A percentile compares a stretch with the other conserved stretches of the same genome.
These are phyloP conservation scores for Lytechinus pictus DNA, from an alignment of 35 echinoderm and acorn worm species.

Conservation along the genomic window DNA sequence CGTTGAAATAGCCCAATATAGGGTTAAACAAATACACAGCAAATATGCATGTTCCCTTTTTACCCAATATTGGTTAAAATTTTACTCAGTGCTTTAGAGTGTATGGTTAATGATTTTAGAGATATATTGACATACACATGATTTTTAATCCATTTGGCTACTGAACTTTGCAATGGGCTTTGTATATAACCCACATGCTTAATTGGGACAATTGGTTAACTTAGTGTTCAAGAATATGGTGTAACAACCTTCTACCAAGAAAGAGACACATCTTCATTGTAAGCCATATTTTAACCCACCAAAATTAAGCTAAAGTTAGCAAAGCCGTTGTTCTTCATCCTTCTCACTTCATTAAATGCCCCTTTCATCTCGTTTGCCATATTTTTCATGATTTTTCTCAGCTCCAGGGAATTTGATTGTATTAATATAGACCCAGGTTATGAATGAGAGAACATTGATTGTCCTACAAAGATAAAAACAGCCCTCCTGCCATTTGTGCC, in stretches of 20 bases:
- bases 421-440: not conserved
- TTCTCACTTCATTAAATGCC: not conserved
- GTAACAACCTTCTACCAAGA: not conserved
- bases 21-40: too few species aligned
- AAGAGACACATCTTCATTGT: not conserved
- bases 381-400: not conserved
- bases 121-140: too few species aligned
- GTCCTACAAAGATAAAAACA: not conserved
- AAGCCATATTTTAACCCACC: not conserved
- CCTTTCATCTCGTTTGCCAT: not conserved
- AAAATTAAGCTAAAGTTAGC: not conserved
- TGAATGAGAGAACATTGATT: conserved; percentile 12
- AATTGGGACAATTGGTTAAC: not conserved
- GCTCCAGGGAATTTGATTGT: not conserved
- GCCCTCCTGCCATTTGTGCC: not conserved
- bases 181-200: not conserved
- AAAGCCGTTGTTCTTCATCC: not conserved
- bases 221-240: not conserved
- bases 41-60: too few species aligned
- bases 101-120: too few species aligned
- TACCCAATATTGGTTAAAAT: too few species aligned
- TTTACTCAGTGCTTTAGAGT: too few species aligned
- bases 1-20: too few species aligned
- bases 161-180: too few species aligned
- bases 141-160: too few species aligned